A percentile compares a stretch with the other conserved stretches of the same genome.
These are phyloP conservation scores for Atherinosoma microstoma DNA, from an alignment of 2,797 vertebrate species.

Conservation along the genomic window DNA sequence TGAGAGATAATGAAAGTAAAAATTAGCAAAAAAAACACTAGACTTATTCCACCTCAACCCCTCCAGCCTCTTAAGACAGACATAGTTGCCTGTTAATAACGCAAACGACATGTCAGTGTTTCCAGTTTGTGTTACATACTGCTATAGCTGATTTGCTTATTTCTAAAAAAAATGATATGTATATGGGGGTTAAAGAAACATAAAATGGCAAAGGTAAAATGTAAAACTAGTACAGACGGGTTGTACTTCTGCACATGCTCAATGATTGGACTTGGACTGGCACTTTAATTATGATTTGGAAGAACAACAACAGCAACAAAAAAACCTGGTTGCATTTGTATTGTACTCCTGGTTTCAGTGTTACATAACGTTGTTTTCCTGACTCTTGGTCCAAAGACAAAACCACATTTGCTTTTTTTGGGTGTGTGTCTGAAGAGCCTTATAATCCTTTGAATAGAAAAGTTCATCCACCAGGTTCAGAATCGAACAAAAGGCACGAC, in stretches of 20 bases:
- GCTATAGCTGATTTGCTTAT: no score
- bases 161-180: background rate
- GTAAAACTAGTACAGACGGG: background rate
- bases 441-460: constrained; percentile 26
- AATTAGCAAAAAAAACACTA: background rate
- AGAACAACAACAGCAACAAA: background rate
- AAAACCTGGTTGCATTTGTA: background rate
- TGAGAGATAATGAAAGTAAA: background rate
- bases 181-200: background rate
- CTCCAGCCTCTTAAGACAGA: background rate
- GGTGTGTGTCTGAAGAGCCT: constrained; percentile 12
- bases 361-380: background rate
- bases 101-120: background rate
- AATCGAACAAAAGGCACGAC: constrained; percentile 33
- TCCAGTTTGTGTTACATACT: background rate
- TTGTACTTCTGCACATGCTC: background rate
- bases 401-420: constrained; percentile 3
- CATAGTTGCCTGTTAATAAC: no score
- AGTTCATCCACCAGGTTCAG: constrained; percentile 16
- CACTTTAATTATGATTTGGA: background rate
- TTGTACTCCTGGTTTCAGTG: background rate
- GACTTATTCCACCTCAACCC: background rate
- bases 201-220: background rate
- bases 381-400: constrained; percentile 15
- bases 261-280: background rate